phyloP scores from a whole-genome alignment of 2,888 invertebrate genomes.

The Drosophila diplacantha region DNA sequence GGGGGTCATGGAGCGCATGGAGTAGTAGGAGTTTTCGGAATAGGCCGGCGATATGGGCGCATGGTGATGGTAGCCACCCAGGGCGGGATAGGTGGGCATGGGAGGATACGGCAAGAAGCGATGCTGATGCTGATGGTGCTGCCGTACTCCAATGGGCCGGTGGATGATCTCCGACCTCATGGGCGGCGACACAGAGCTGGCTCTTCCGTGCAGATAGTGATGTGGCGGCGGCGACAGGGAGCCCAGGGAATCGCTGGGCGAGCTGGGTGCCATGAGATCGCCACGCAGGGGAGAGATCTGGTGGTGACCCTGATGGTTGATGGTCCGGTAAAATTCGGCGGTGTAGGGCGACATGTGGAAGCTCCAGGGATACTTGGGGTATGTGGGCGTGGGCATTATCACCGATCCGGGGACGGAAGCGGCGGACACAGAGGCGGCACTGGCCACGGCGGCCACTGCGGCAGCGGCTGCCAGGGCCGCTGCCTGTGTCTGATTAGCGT shows the following conservation, averaged over 20 bases:
- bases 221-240: conserved; percentile 77
- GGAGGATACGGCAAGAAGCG: conserved; percentile 72
- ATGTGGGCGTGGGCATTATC: conserved; percentile 77
- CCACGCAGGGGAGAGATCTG: conserved; percentile 74
- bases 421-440: conserved; percentile 78
- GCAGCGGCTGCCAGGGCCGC: conserved; percentile 67
- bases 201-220: conserved; percentile 76
- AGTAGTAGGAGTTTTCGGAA: conserved; percentile 77
- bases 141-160: conserved; percentile 73
- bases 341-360: conserved; percentile 77
- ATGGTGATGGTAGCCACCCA: conserved; percentile 70
- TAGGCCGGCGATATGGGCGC: conserved; percentile 78
- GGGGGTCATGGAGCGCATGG: conserved; percentile 77
- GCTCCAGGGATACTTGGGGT: conserved; percentile 77
- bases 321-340: conserved; percentile 76
- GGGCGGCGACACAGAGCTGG: conserved; percentile 77
- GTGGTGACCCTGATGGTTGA: conserved; percentile 65
- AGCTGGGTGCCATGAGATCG: conserved; percentile 76
- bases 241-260: conserved; percentile 75
- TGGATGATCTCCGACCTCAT: conserved; percentile 75
- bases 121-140: conserved; percentile 57
- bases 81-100: conserved; percentile 44
- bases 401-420: conserved; percentile 80
- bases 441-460: conserved; percentile 69
- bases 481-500: conserved; percentile 71